Conservation (phyloP, 2,113 vertebrate genomes). For the Tapirus terrestris region DNA sequence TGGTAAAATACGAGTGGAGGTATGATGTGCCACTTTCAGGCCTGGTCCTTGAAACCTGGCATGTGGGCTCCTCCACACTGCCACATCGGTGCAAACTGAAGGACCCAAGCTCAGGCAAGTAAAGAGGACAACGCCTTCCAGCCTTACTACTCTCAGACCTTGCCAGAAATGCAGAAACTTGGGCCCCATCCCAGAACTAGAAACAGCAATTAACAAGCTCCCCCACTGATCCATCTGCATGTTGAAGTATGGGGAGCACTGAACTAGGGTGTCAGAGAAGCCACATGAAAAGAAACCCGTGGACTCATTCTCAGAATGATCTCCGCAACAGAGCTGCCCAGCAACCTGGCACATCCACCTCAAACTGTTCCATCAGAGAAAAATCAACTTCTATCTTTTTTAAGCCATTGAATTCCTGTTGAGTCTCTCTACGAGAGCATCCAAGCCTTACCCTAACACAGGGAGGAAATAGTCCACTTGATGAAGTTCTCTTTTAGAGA, state of each 20-base stretch:
- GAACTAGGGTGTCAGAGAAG: not conserved
- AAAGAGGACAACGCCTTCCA: not conserved
- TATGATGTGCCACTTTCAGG: not conserved
- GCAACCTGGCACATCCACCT: not conserved
- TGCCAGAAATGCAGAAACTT: not conserved
- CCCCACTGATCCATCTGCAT: not conserved
- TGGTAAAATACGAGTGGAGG: not conserved
- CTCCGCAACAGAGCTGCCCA: not conserved
- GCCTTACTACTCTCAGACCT: not conserved
- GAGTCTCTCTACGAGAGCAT: not conserved
- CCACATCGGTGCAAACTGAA: accelerated
- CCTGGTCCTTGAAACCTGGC: not conserved
- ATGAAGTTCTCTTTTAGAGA: not conserved
- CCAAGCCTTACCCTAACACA: not conserved
- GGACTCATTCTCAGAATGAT: not conserved
- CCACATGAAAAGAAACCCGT: not conserved
- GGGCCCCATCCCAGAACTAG: not conserved
- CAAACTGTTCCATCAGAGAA: not conserved
- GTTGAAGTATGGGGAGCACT: not conserved
- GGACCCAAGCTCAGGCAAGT: not conserved
- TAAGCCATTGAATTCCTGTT: not conserved
- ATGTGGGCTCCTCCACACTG: accelerated
- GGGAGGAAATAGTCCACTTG: not conserved
- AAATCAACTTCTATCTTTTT: not conserved
- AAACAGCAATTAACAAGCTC: not conserved